phyloP scores from a whole-genome alignment of 2,797 vertebrate genomes.

The Pygocentrus nattereri region DNA sequence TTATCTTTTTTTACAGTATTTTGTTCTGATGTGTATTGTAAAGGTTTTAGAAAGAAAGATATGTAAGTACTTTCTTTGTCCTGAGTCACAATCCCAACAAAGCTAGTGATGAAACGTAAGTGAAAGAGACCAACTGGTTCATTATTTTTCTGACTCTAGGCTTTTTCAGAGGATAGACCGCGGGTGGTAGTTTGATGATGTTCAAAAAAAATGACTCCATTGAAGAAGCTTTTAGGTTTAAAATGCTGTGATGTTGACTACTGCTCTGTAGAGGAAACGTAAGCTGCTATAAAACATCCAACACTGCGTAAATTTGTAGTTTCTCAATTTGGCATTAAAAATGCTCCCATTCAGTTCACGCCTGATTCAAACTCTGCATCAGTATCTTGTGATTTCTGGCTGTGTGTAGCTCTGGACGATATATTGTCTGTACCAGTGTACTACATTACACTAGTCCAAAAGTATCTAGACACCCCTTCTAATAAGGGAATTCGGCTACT shows the following conservation, averaged over 20 bases:
- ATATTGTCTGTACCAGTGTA: neutral
- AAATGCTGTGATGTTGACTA: conserved; percentile 13
- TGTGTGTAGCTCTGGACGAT: neutral
- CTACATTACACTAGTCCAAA: neutral
- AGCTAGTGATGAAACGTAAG: conserved; percentile 22
- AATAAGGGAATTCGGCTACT: too few species aligned
- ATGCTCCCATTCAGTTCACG: too few species aligned
- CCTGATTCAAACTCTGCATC: neutral
- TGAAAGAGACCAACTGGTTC: conserved; percentile 18
- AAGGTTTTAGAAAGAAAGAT: conserved; percentile 19
- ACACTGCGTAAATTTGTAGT: conserved; percentile 14
- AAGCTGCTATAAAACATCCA: conserved; percentile 6
- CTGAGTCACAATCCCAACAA: neutral
- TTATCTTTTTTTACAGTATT: neutral
- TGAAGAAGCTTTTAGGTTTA: conserved; percentile 9
- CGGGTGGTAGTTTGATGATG: neutral
- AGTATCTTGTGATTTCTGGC: neutral
- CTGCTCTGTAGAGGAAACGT: neutral
- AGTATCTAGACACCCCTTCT: neutral
- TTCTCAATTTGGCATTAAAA: neutral
- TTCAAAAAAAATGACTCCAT: neutral
- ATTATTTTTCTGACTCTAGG: conserved; percentile 29
- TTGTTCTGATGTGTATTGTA: conserved; percentile 18
- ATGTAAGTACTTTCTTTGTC: conserved; percentile 17
- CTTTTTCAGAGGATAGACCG: conserved; percentile 4